These are phyloP conservation scores for human (Homo sapiens) DNA, from an alignment of 2,113 vertebrate species.

Conservation along the genomic window GRCh38 chr2:193366001-193366500, in stretches of 20 bases:
- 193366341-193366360: neutral
- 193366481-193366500: neutral
- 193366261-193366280: neutral
- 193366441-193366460: neutral
- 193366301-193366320: neutral
- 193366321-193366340: neutral
- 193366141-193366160: neutral
- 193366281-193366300: neutral
- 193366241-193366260: neutral
- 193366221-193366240: neutral
- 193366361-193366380: neutral
- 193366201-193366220: neutral
- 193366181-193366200: neutral
- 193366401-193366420: neutral
- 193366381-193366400: neutral
- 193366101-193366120: neutral
- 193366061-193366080: neutral
- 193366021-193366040: neutral
- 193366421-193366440: neutral
- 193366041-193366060: neutral
- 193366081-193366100: neutral
- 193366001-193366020: neutral
- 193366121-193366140: neutral
- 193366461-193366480: neutral
- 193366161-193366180: fast-evolving